A percentile compares a stretch with the other conserved stretches of the same genome.
phyloP scores from a whole-genome alignment of 2,113 vertebrate genomes.

The Anolis carolinensis region DNA sequence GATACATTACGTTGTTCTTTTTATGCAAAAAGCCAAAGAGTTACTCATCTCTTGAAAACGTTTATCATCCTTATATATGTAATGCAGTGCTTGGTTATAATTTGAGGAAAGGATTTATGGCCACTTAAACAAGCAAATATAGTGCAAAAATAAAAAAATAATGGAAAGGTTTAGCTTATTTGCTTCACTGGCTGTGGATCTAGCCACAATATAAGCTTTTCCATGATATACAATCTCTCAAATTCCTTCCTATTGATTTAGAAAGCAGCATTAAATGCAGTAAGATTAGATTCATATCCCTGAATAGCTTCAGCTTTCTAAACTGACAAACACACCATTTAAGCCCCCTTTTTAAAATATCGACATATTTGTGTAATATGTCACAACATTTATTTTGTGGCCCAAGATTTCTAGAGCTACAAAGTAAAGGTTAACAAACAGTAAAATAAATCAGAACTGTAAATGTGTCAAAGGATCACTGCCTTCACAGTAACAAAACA shows the following conservation, averaged over 20 bases:
- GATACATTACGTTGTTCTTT: too few species aligned
- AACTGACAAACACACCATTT: neutral
- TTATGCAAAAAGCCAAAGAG: too few species aligned
- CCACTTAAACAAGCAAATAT: neutral
- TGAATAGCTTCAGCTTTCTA: neutral
- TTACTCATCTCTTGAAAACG: too few species aligned
- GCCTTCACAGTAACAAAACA: neutral
- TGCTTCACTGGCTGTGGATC: too few species aligned
- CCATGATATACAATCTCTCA: neutral
- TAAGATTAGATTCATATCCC: neutral
- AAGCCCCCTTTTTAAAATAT: neutral
- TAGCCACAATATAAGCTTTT: too few species aligned
- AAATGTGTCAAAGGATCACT: neutral
- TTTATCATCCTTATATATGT: too few species aligned
- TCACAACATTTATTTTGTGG: neutral
- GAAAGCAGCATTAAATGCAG: neutral
- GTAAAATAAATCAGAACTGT: neutral
- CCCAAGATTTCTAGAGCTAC: neutral
- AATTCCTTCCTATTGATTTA: neutral
- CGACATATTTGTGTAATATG: neutral
- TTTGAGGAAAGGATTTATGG: too few species aligned
- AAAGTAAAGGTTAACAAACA: neutral
- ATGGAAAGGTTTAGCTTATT: too few species aligned
- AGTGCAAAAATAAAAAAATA: neutral
- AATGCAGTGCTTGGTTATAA: too few species aligned